Percentiles rank a stretch among this genome's conserved stretches.
Evolutionary conservation across 1,140 invertebrate species (phyloP).

Genomic region (Euwallacea similis): DNA sequence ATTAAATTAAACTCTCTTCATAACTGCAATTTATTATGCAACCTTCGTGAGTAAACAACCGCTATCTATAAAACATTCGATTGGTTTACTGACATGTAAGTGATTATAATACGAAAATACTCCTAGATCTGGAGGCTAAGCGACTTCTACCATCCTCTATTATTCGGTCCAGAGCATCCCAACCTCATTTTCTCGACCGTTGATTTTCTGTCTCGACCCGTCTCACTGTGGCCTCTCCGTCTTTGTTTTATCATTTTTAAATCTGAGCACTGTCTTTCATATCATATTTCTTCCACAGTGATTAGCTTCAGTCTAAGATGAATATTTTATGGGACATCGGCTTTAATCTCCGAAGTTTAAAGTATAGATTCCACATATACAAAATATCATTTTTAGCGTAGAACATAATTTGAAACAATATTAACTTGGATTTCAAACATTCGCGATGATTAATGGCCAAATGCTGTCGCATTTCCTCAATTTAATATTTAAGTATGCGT

Average conservation of each 20-base stretch:
- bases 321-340: slow-evolving; percentile 22
- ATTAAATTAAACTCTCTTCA: neutral
- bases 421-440: no score
- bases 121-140: slow-evolving; percentile 41
- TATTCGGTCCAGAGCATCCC: slow-evolving; percentile 55
- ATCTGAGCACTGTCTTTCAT: slow-evolving; percentile 31
- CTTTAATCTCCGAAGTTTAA: neutral
- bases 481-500: no score
- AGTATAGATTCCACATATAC: no score
- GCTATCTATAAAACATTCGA: no score
- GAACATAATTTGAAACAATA: no score
- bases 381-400: no score
- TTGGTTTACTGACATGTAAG: slow-evolving; percentile 32
- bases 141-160: slow-evolving; percentile 53
- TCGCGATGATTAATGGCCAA: no score
- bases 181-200: slow-evolving; percentile 58
- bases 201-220: slow-evolving; percentile 52
- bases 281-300: slow-evolving; percentile 34
- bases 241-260: slow-evolving; percentile 35
- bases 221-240: slow-evolving; percentile 21
- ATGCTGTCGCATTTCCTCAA: no score
- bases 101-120: slow-evolving; percentile 43
- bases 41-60: no score
- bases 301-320: slow-evolving; percentile 18
- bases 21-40: no score